These are phyloP conservation scores for Discoglossus pictus DNA, from an alignment of 2,797 vertebrate genomes.

Conservation along the genomic window DNA sequence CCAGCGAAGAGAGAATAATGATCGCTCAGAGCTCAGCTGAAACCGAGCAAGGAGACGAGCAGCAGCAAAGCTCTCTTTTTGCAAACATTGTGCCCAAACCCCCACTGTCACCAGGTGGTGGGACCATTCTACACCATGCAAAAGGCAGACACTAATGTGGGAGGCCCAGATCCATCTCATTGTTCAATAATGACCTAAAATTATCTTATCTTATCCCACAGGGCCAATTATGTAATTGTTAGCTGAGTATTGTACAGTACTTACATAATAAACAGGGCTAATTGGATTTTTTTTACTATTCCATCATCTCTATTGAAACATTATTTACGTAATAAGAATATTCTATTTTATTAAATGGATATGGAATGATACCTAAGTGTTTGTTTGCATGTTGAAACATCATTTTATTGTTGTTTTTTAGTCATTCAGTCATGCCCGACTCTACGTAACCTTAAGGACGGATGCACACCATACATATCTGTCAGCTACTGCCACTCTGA, in stretches of 20 bases:
- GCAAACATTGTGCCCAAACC: constrained; percentile 6
- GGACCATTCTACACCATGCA: constrained; percentile 30
- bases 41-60: constrained; percentile 29
- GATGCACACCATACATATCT: no score
- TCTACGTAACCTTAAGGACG: no score
- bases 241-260: not conserved
- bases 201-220: constrained; percentile 19
- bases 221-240: constrained; percentile 40
- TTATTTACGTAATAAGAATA: no score
- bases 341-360: no score
- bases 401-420: no score
- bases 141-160: constrained; percentile 26
- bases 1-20: constrained; percentile 48
- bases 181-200: constrained; percentile 6
- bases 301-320: no score
- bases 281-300: no score
- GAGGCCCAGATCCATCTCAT: constrained; percentile 8
- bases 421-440: no score
- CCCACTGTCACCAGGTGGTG: constrained; percentile 20
- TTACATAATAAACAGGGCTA: constrained; percentile 8
- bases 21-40: constrained; percentile 35
- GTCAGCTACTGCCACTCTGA: no score
- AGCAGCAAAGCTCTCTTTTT: constrained; percentile 12
- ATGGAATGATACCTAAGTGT: no score
- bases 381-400: no score